Base-by-base conservation (phyloP, 1,140 invertebrate species). In the Epicauta chinensis region DNA sequence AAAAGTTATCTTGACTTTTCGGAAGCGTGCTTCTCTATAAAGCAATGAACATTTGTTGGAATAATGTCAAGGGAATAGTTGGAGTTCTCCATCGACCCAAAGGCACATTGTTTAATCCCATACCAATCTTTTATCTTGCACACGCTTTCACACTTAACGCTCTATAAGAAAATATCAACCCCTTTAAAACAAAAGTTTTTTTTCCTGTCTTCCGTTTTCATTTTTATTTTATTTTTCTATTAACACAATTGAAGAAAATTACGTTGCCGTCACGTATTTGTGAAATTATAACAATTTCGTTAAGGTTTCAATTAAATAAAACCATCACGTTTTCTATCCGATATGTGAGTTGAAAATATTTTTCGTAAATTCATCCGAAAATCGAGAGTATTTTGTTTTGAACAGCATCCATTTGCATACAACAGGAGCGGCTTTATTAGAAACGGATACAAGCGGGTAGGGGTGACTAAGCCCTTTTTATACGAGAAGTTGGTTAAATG, bases 41-140 rank as follows among this genome's bases (percentile, higher is more conserved):
- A 60, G 51, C 56, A 46, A 55, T 55, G 56, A 55, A 53, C 57
- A 51, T 54, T 58, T 41, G 46, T 50, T 42, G 53, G 45, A 58
- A 48, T 59, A 56, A 62, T 47, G 48, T 47, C 58, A n/a, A 16
- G 58, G 58, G 61, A 63, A 42, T 41, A 54, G 32, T 63, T 17
- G 30, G 44, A 34, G 34, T 53, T 38, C 52, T 49, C 49, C 43
- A 44, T 50, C 52, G 48, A 51, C 58, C 53, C 47, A 48, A 41
- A 57, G 56, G 39, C 61, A 61, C 62, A 56, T 67, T 63, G 53
- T 63, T 66, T 66, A 67, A 69, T 69, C 67, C 65, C 65, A 66
- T 65, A 64, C 64, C 65, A 69, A 69, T 69, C 65, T 67, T 67
- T 69, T 69, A 67, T 63, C 61, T 61, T 51, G 57, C 64, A 65